A percentile compares a stretch with the other conserved stretches of the same genome.
These are phyloP conservation scores for Drosophila lacteicornis DNA, from an alignment of 1,140 invertebrate genomes.

Conservation along the genomic window DNA sequence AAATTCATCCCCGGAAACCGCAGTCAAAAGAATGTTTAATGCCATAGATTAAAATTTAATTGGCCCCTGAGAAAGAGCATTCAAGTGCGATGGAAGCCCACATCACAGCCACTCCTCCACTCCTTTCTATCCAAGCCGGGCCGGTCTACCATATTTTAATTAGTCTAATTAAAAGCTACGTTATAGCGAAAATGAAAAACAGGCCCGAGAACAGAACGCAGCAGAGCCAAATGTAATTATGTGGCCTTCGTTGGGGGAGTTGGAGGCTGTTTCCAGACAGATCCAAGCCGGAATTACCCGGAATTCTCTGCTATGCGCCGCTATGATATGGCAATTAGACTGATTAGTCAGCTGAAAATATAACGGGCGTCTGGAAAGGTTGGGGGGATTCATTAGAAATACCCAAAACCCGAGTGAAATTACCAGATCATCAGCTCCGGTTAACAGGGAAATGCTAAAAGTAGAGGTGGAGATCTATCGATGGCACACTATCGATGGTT, in stretches of 20 bases:
- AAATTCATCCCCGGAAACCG: constrained; percentile 32
- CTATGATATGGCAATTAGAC: constrained; percentile 49
- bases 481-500: too few species aligned
- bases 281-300: constrained; percentile 8
- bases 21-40: constrained; percentile 55
- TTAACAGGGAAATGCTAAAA: constrained; percentile 1
- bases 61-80: constrained; percentile 42
- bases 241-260: constrained; percentile 21
- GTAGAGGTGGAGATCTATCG: too few species aligned
- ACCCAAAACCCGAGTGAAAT: neutral
- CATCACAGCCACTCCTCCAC: constrained; percentile 4
- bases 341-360: constrained; percentile 42
- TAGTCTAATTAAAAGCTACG: constrained; percentile 61
- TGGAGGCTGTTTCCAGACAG: constrained; percentile 1
- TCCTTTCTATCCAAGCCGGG: constrained; percentile 1
- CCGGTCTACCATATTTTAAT: constrained; percentile 57
- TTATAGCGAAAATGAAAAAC: constrained; percentile 46
- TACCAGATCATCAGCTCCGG: constrained; percentile 11
- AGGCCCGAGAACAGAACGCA: constrained; percentile 31
- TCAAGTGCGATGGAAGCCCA: constrained; percentile 28
- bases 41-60: constrained; percentile 60
- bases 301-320: neutral
- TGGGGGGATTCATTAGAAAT: constrained; percentile 15
- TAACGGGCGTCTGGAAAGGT: constrained; percentile 7
- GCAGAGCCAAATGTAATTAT: constrained; percentile 57